phyloP scores from a whole-genome alignment of 2,113 vertebrate species.

The Marmota monax region DNA sequence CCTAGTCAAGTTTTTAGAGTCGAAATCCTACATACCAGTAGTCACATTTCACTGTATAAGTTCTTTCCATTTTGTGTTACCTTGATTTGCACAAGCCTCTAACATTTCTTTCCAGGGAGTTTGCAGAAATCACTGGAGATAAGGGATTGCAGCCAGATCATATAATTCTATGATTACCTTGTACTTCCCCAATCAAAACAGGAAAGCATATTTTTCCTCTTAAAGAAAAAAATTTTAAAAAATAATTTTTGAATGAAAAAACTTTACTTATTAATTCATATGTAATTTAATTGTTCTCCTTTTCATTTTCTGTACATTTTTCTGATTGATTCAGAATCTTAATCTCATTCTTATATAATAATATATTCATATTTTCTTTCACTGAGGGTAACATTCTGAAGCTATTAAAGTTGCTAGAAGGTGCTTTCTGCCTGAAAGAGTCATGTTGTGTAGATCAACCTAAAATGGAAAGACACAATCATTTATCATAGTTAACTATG shows the following conservation, averaged over 20 bases:
- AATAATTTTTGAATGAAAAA: not conserved
- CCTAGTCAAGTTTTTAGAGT: not conserved
- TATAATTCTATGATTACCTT: not conserved
- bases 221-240: not conserved
- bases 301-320: not conserved
- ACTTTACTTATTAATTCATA: not conserved
- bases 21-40: not conserved
- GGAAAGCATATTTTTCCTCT: not conserved
- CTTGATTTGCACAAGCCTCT: not conserved
- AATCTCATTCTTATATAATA: too few species aligned
- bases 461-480: not conserved
- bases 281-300: not conserved
- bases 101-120: not conserved
- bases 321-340: not conserved
- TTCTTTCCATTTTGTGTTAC: not conserved
- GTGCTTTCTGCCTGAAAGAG: not conserved
- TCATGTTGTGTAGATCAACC: not conserved
- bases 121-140: not conserved
- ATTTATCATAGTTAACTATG: not conserved
- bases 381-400: slow-evolving; percentile 15
- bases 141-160: not conserved
- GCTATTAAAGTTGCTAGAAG: not conserved
- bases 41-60: not conserved
- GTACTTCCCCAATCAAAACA: not conserved
- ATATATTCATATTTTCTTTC: not conserved